Evolutionary conservation across 2,113 vertebrate species (phyloP).

Genomic region (Gasterosteus aculeatus): DNA sequence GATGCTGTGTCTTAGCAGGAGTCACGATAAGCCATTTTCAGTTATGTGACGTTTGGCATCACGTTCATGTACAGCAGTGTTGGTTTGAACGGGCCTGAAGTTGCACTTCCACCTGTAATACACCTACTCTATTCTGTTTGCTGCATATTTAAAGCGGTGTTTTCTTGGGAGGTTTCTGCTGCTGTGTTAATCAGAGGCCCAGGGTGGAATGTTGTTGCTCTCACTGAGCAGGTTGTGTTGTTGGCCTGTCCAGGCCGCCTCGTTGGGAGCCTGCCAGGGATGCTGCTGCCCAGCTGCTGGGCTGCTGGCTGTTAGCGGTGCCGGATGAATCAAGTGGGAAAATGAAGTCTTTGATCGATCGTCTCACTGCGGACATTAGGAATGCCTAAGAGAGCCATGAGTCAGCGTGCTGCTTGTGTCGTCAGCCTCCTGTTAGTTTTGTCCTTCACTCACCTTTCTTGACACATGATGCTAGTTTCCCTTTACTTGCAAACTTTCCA

Average conservation of each 20-base stretch:
- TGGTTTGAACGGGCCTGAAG: neutral
- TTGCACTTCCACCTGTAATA: neutral
- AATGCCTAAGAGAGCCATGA: conserved; percentile 67
- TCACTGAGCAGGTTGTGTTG: conserved; percentile 44
- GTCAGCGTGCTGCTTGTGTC: conserved; percentile 60
- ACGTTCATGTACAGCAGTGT: neutral
- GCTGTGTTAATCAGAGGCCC: conserved; percentile 17
- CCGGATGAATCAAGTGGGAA: conserved; percentile 67
- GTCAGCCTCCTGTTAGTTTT: conserved; percentile 34
- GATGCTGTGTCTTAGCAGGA: conserved; percentile 28
- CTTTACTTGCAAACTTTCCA: conserved; percentile 61
- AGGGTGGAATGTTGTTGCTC: conserved; percentile 31
- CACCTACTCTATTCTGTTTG: neutral
- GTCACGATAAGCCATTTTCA: conserved; percentile 28
- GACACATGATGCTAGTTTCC: conserved; percentile 23
- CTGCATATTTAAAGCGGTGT: neutral
- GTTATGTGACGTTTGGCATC: conserved; percentile 14
- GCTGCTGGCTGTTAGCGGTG: conserved; percentile 60
- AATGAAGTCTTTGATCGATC: conserved; percentile 76
- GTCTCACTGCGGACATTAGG: conserved; percentile 73
- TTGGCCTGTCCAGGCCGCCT: conserved; percentile 37
- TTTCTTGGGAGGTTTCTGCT: conserved; percentile 3
- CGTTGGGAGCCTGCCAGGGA: conserved; percentile 61
- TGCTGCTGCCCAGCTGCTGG: conserved; percentile 68
- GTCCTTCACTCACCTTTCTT: conserved; percentile 23